These are phyloP conservation scores for Ariolimax columbianus DNA, from an alignment of 2,888 invertebrate species.

Conservation along the genomic window DNA sequence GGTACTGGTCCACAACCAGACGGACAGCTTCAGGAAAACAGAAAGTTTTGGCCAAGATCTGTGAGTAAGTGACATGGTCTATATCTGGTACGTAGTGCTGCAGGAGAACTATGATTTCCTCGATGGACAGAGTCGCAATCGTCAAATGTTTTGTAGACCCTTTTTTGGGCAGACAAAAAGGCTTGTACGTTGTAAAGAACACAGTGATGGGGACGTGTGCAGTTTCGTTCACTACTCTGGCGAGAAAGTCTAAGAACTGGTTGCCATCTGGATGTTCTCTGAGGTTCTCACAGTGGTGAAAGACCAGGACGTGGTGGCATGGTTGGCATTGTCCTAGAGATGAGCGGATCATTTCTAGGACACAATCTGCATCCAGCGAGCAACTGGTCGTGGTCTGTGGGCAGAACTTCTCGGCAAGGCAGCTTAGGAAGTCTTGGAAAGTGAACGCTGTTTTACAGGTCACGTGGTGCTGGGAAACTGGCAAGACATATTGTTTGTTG, in stretches of 20 bases:
- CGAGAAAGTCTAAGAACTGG: slow-evolving; percentile 18
- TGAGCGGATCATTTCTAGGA: not conserved
- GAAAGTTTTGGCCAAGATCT: slow-evolving; percentile 2
- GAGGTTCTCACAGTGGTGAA: slow-evolving; percentile 40
- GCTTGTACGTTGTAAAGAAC: slow-evolving; percentile 31
- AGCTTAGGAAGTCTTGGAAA: slow-evolving; percentile 8
- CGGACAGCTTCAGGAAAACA: slow-evolving; percentile 40
- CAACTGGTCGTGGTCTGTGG: not conserved
- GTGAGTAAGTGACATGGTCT: slow-evolving; percentile 13
- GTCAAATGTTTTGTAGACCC: not conserved
- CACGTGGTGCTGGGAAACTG: not conserved
- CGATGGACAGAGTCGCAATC: slow-evolving; percentile 2
- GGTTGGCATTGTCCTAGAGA: not conserved
- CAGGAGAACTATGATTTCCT: slow-evolving; percentile 13
- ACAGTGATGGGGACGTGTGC: not conserved
- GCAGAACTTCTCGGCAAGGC: not conserved
- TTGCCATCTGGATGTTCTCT: not conserved
- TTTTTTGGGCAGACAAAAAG: not conserved
- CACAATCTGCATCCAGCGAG: not conserved
- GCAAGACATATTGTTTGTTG: not conserved
- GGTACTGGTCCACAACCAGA: slow-evolving; percentile 18
- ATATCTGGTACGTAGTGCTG: not conserved
- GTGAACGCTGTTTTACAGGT: not conserved
- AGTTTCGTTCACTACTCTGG: not conserved
- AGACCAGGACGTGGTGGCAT: slow-evolving; percentile 4